phyloP scores from a whole-genome alignment of 2,888 invertebrate species.

The Bugula neritina region DNA sequence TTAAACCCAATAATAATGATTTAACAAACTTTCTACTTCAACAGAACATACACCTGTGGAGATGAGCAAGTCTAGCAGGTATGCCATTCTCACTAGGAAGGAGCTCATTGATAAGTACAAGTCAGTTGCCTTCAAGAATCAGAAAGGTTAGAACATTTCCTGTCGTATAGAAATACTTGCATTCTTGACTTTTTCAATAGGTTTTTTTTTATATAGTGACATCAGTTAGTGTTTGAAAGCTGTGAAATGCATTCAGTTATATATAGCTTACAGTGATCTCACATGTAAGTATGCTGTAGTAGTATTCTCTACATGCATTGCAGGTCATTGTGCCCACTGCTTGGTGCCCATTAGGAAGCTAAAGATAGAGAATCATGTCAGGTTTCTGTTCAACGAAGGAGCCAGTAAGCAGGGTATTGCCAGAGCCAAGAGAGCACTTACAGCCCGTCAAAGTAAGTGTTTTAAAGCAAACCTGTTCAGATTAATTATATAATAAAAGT shows the following conservation, averaged over 20 bases:
- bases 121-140: slow-evolving; percentile 22
- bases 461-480: too few species aligned
- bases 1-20: too few species aligned
- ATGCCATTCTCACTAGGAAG: slow-evolving; percentile 31
- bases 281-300: background rate
- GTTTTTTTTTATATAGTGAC: background rate
- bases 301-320: background rate
- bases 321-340: slow-evolving; percentile 39
- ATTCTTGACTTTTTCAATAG: background rate
- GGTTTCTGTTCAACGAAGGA: slow-evolving; percentile 34
- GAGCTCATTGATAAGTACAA: slow-evolving; percentile 39
- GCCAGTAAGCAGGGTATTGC: slow-evolving; percentile 25
- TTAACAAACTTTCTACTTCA: too few species aligned
- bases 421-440: slow-evolving; percentile 25
- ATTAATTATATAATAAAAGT: too few species aligned
- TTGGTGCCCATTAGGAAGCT: slow-evolving; percentile 31
- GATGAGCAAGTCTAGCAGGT: background rate
- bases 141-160: background rate
- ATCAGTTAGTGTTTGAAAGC: too few species aligned
- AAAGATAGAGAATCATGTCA: slow-evolving; percentile 37
- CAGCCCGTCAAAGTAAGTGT: slow-evolving; percentile 1
- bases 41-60: too few species aligned
- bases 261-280: background rate
- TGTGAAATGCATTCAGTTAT: too few species aligned
- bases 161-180: background rate